phyloP scores from a whole-genome alignment of 2,797 vertebrate species.

The Protonibea diacanthus region DNA sequence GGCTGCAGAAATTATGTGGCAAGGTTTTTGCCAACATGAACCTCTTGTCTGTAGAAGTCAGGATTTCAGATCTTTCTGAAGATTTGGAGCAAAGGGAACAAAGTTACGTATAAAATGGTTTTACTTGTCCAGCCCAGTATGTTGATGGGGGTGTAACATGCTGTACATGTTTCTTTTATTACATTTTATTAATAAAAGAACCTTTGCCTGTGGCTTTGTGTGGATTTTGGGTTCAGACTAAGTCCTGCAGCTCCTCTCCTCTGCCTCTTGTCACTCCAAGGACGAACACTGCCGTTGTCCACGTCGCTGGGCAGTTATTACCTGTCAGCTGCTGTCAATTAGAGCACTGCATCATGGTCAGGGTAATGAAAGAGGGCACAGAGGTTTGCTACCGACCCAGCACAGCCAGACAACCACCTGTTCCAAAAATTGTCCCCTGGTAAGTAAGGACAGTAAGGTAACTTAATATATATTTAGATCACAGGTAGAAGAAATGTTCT shows the following conservation, averaged over 20 bases:
- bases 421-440: slow-evolving; percentile 14
- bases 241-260: not conserved
- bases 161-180: too few species aligned
- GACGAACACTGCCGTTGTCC: slow-evolving; percentile 11
- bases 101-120: too few species aligned
- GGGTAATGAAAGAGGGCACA: slow-evolving; percentile 35
- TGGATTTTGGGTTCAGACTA: not conserved
- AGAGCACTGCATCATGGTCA: slow-evolving; percentile 27
- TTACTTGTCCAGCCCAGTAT: too few species aligned
- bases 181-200: not conserved
- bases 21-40: too few species aligned
- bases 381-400: slow-evolving; percentile 29
- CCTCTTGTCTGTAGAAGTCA: too few species aligned
- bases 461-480: not conserved
- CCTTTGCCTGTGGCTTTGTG: not conserved
- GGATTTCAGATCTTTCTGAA: not conserved
- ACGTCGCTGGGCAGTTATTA: slow-evolving; percentile 21
- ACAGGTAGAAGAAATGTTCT: not conserved
- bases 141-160: not conserved
- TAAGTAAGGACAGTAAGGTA: not conserved
- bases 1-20: too few species aligned
- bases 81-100: not conserved
- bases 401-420: slow-evolving; percentile 33
- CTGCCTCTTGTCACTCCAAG: slow-evolving; percentile 23
- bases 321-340: slow-evolving; percentile 41